These are phyloP conservation scores for Uropsilus gracilis DNA, from an alignment of 2,113 vertebrate genomes.

Conservation along the genomic window DNA sequence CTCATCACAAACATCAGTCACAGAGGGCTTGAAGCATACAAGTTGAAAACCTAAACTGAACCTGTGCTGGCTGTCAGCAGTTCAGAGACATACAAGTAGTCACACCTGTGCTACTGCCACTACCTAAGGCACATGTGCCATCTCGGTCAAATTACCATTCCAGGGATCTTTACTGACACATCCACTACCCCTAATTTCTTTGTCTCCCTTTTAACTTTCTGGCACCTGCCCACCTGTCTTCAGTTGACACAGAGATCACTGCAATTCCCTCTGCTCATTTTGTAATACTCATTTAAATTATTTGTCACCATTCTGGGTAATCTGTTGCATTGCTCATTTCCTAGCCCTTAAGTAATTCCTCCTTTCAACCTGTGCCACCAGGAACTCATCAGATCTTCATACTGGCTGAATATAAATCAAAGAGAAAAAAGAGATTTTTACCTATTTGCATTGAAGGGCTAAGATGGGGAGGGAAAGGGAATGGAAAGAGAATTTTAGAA, in stretches of 20 bases:
- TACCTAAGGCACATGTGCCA: neutral
- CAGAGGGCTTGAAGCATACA: neutral
- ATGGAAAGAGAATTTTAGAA: neutral
- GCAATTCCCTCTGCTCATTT: neutral
- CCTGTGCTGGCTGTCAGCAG: neutral
- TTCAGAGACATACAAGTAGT: neutral
- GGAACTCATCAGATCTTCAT: neutral
- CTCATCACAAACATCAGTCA: constrained; percentile 28
- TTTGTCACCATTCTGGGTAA: neutral
- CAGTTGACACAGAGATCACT: neutral
- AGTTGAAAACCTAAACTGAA: neutral
- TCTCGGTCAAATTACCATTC: neutral
- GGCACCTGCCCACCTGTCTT: neutral
- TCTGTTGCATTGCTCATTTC: neutral
- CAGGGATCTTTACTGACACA: neutral
- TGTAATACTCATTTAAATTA: neutral
- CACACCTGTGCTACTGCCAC: neutral
- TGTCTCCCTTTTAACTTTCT: neutral
- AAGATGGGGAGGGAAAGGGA: neutral
- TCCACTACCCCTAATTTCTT: neutral
- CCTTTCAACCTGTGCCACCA: neutral
- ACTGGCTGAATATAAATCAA: neutral
- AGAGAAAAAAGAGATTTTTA: neutral
- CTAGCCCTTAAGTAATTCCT: neutral
- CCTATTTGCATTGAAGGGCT: neutral